Percentiles rank a stretch among this genome's conserved stretches.
Evolutionary conservation across 2,888 invertebrate species (phyloP).

Genomic region (Pachliopta kotzebuea): DNA sequence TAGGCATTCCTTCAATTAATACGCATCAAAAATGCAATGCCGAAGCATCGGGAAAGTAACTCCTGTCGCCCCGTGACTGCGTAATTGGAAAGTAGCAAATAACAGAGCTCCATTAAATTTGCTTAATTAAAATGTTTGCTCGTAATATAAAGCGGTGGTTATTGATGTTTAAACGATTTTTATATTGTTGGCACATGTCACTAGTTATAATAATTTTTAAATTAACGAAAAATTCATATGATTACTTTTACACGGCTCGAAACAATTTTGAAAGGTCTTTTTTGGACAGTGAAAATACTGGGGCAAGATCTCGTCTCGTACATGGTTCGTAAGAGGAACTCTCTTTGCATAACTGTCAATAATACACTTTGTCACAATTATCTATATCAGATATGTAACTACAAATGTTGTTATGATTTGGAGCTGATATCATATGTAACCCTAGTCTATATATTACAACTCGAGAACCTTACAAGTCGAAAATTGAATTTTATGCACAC

Average conservation of each 20-base stretch:
- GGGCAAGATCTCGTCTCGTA: too few relatives aligned
- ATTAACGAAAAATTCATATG: background rate
- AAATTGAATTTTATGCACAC: too few relatives aligned
- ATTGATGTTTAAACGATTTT: conserved; percentile 13
- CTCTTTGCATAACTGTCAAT: too few relatives aligned
- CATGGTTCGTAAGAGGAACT: too few relatives aligned
- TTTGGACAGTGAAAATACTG: background rate
- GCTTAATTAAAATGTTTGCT: conserved; percentile 18
- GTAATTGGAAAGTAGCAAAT: conserved; percentile 23
- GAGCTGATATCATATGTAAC: too few relatives aligned
- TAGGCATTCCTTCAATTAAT: conserved; percentile 10
- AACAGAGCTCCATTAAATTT: conserved; percentile 19
- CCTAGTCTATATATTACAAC: too few relatives aligned
- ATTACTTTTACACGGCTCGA: background rate
- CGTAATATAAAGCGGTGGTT: background rate
- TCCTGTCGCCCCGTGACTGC: background rate
- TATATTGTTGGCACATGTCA: conserved; percentile 4
- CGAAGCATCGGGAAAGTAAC: conserved; percentile 22
- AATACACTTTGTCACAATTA: too few relatives aligned
- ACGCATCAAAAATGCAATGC: conserved; percentile 10
- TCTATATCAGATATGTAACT: too few relatives aligned
- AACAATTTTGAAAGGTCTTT: background rate
- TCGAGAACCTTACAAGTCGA: too few relatives aligned
- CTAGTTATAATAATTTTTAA: background rate
- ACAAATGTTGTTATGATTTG: too few relatives aligned